phyloP scores from a whole-genome alignment of 2,113 vertebrate species.

The Ictidomys tridecemlineatus region DNA sequence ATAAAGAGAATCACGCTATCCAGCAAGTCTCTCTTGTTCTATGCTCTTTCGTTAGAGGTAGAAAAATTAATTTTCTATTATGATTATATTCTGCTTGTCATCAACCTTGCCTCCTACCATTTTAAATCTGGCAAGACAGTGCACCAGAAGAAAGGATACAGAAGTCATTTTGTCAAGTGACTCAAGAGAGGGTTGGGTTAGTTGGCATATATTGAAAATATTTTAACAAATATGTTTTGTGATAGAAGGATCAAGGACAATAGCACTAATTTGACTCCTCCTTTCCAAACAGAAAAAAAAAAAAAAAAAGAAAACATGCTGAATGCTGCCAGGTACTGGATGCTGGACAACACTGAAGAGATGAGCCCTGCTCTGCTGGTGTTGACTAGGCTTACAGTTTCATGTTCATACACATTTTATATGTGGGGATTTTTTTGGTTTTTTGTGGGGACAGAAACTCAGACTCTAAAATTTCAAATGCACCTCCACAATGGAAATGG shows the following conservation, averaged over 20 bases:
- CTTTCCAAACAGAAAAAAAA: not conserved
- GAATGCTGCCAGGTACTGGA: not conserved
- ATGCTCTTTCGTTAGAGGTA: not conserved
- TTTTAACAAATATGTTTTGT: slow-evolving; percentile 59
- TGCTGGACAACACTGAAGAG: not conserved
- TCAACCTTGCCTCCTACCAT: not conserved
- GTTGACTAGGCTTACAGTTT: not conserved
- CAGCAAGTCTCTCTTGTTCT: not conserved
- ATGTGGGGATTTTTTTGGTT: not conserved
- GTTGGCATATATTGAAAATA: not conserved
- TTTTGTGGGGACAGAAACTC: not conserved
- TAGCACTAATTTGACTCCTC: slow-evolving; percentile 2
- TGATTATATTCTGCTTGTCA: not conserved
- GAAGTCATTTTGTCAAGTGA: not conserved
- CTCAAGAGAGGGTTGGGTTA: not conserved
- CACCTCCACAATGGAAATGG: not conserved
- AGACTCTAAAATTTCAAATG: slow-evolving; percentile 26
- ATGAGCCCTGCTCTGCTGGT: not conserved
- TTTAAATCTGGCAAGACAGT: slow-evolving; percentile 43
- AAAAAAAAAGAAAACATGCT: not conserved
- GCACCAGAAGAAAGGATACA: not conserved
- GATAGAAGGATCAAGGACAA: not conserved
- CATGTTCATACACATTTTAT: not conserved
- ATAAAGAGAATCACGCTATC: not conserved
- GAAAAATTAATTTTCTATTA: not conserved